phyloP scores from a whole-genome alignment of 2,888 invertebrate species.

The Siphlonurus alternatus region DNA sequence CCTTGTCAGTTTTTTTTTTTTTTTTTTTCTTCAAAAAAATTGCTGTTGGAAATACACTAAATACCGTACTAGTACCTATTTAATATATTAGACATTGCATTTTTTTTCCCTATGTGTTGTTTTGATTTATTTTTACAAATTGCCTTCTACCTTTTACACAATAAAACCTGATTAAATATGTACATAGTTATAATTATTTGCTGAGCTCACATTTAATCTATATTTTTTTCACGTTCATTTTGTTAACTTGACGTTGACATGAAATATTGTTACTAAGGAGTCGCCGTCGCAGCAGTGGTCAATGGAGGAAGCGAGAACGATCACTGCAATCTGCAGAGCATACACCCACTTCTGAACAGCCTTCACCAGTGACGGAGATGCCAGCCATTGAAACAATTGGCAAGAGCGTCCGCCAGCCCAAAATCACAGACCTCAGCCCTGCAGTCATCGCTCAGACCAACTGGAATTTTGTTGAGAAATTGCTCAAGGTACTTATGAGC shows the following conservation, averaged over 20 bases:
- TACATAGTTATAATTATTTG: not conserved
- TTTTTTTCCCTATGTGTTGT: no score
- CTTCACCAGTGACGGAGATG: not conserved
- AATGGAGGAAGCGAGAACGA: not conserved
- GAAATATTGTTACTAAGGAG: no score
- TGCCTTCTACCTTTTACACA: no score
- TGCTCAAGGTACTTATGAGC: conserved; percentile 59
- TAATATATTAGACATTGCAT: no score
- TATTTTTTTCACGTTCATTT: no score
- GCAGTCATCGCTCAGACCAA: conserved; percentile 91
- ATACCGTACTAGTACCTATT: no score
- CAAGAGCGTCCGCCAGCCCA: conserved; percentile 22
- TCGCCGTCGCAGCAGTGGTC: conserved; percentile 1
- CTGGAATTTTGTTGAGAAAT: conserved; percentile 94
- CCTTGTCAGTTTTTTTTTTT: not conserved
- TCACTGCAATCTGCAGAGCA: not conserved
- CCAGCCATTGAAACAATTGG: conserved; percentile 6
- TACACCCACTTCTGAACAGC: not conserved
- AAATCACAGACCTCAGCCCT: conserved; percentile 53
- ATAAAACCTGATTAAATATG: no score
- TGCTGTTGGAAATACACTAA: not conserved
- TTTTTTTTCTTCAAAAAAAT: not conserved
- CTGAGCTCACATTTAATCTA: not conserved
- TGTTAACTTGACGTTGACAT: no score
- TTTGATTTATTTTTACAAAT: no score